A percentile compares a stretch with the other conserved stretches of the same genome.
phyloP scores from a whole-genome alignment of 2,888 invertebrate species.

The Athrips mouffetella region DNA sequence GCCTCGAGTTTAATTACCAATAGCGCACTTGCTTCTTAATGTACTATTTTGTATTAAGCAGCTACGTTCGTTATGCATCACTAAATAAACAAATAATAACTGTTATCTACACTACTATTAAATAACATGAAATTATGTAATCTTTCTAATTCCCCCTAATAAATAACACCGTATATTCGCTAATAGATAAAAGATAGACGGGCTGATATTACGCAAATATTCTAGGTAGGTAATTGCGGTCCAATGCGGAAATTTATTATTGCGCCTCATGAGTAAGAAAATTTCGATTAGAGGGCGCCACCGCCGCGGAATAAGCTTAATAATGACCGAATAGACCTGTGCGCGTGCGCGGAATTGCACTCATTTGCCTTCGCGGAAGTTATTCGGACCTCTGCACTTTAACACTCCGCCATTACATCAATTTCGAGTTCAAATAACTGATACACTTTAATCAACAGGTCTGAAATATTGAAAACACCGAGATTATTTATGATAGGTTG shows the following conservation, averaged over 20 bases:
- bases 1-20: no score
- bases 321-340: slow-evolving; percentile 26
- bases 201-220: slow-evolving; percentile 30
- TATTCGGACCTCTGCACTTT: slow-evolving; percentile 27
- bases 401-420: slow-evolving; percentile 16
- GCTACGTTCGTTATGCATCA: not conserved
- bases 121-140: no score
- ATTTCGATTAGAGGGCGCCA: slow-evolving; percentile 55
- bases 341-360: slow-evolving; percentile 38
- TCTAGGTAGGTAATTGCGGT: slow-evolving; percentile 50
- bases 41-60: no score
- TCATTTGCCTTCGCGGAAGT: slow-evolving; percentile 47
- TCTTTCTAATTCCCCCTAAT: no score
- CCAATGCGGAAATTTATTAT: slow-evolving; percentile 62
- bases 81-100: no score
- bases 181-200: not conserved
- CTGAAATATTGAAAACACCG: no score
- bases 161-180: no score
- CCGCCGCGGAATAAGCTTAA: slow-evolving; percentile 33
- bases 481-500: no score
- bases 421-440: slow-evolving; percentile 1
- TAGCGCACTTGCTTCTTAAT: no score
- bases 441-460: not conserved
- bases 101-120: no score
- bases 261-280: slow-evolving; percentile 50